Percentiles rank a stretch among this genome's conserved stretches.
phyloP scores from a whole-genome alignment of 1,140 invertebrate species.

The Drosophila azteca region DNA sequence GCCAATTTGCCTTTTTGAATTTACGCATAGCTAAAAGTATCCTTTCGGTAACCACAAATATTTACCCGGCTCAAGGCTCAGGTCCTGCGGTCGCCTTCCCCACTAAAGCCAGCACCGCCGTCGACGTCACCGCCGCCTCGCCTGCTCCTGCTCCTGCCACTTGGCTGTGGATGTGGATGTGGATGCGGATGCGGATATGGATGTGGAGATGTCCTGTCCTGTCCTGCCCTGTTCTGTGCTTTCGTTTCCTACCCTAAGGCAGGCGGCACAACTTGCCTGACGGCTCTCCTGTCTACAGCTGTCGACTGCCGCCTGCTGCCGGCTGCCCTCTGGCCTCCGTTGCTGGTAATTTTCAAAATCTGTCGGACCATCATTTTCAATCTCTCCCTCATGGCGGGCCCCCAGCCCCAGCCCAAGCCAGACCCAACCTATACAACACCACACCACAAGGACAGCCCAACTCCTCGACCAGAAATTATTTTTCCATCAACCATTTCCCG shows the following conservation, averaged over 20 bases:
- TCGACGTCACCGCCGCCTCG: conserved; percentile 15
- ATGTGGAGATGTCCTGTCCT: conserved; percentile 44
- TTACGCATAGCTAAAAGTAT: conserved; percentile 82
- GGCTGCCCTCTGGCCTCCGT: neutral
- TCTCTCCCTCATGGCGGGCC: conserved; percentile 25
- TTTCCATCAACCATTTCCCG: conserved; percentile 71
- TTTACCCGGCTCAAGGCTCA: conserved; percentile 82
- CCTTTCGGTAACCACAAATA: conserved; percentile 82
- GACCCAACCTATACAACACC: neutral
- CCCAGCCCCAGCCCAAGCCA: neutral
- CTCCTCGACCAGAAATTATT: conserved; percentile 70
- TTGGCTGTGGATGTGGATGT: conserved; percentile 27
- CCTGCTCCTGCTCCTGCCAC: conserved; percentile 3
- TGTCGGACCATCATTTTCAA: conserved; percentile 82
- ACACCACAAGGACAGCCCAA: conserved; percentile 21
- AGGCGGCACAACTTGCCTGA: conserved; percentile 15
- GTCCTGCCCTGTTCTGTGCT: neutral
- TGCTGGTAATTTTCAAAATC: conserved; percentile 74
- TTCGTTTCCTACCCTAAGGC: conserved; percentile 8
- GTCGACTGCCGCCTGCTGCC: conserved; percentile 12
- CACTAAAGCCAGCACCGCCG: neutral
- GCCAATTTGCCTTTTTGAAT: conserved; percentile 83
- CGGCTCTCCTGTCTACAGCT: too few species aligned
- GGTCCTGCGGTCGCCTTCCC: conserved; percentile 73
- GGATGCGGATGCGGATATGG: conserved; percentile 44